Evolutionary conservation across 2,113 vertebrate genomes (phyloP).

Genomic region (Drymodes brunneopygia): DNA sequence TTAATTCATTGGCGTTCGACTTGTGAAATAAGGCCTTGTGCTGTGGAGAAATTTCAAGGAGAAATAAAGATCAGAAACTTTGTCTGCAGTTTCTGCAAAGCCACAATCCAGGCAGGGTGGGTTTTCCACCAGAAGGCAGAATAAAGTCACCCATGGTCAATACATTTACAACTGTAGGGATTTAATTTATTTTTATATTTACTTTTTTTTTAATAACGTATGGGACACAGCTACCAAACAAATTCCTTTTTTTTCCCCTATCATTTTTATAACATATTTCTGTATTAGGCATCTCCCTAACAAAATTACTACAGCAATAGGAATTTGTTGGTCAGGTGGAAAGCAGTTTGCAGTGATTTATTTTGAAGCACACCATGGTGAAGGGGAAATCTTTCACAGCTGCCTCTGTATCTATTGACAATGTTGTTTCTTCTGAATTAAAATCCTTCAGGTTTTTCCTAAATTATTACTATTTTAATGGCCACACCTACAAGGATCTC

Average conservation of each 20-base stretch:
- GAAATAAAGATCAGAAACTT: background rate
- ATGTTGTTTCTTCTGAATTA: background rate
- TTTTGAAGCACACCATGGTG: background rate
- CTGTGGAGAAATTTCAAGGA: background rate
- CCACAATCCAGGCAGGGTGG: background rate
- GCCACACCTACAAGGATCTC: background rate
- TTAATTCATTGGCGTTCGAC: background rate
- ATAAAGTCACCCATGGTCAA: background rate
- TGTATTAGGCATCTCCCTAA: background rate
- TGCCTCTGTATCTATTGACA: background rate
- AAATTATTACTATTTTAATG: background rate
- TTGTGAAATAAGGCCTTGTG: background rate
- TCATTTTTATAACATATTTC: background rate
- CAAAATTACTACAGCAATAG: background rate
- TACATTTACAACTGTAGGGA: background rate
- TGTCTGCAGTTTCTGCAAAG: background rate
- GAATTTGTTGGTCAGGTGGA: background rate
- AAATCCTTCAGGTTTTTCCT: background rate
- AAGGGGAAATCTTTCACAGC: background rate
- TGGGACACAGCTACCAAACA: background rate
- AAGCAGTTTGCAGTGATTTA: background rate
- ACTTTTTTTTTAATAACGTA: rapidly evolving
- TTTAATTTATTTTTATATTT: background rate
- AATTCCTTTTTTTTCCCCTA: too few relatives aligned
- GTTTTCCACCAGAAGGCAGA: background rate